Conservation (phyloP, 2,113 vertebrate species). For the Calidris pugnax region DNA sequence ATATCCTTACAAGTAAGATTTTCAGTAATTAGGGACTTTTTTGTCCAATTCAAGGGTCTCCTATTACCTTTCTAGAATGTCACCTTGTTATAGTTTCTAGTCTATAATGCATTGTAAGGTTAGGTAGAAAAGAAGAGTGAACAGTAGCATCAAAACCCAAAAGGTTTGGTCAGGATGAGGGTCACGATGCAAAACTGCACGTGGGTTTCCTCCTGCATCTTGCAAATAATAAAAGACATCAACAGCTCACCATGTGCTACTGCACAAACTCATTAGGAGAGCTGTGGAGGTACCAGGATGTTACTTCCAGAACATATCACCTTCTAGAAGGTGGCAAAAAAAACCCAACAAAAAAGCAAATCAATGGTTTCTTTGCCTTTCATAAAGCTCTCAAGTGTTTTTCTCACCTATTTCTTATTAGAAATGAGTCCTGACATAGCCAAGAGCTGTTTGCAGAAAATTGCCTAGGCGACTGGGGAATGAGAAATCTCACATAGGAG, state of each 20-base stretch:
- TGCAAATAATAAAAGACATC: neutral
- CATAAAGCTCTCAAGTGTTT: neutral
- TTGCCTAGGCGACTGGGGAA: neutral
- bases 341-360: neutral
- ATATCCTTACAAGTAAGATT: neutral
- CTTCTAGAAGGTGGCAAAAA: constrained; percentile 4
- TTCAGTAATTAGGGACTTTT: neutral
- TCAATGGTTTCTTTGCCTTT: neutral
- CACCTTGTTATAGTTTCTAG: neutral
- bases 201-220: neutral
- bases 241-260: neutral
- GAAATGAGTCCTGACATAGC: neutral
- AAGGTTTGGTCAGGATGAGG: neutral
- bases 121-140: neutral
- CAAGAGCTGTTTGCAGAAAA: constrained; percentile 13
- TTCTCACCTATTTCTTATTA: neutral
- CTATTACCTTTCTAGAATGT: neutral
- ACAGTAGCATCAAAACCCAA: neutral
- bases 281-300: neutral
- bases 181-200: neutral
- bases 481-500: neutral
- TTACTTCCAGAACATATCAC: neutral
- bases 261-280: neutral
- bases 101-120: neutral
- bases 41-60: neutral